Evolutionary conservation across 2,888 invertebrate species (phyloP).

Genomic region (Conchocele bisecta): DNA sequence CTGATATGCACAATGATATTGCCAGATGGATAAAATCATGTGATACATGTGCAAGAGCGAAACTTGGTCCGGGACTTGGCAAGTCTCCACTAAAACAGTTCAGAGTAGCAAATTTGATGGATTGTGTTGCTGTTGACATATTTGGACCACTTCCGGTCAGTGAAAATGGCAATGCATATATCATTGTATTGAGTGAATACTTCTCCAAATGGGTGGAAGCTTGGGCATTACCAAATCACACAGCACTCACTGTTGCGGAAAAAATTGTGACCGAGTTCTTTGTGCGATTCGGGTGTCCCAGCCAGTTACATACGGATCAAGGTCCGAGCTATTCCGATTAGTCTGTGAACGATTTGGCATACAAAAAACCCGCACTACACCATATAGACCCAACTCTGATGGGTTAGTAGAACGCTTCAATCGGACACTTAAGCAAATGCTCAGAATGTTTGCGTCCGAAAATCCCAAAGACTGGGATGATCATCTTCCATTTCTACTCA

Average conservation of each 20-base stretch:
- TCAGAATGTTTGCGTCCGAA: slow-evolving; percentile 32
- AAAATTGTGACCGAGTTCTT: slow-evolving; percentile 51
- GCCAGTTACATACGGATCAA: slow-evolving; percentile 54
- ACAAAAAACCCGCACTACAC: slow-evolving; percentile 54
- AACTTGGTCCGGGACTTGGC: too few relatives aligned
- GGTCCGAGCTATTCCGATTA: slow-evolving; percentile 49
- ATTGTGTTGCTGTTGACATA: too few relatives aligned
- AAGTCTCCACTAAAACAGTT: too few relatives aligned
- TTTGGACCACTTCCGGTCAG: too few relatives aligned
- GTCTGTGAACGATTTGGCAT: slow-evolving; percentile 49
- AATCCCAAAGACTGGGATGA: slow-evolving; percentile 55
- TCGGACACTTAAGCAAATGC: slow-evolving; percentile 42
- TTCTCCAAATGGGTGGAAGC: slow-evolving; percentile 56
- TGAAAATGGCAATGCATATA: too few relatives aligned
- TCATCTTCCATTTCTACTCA: slow-evolving; percentile 44
- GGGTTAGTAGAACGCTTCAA: slow-evolving; percentile 58
- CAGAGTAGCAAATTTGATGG: too few relatives aligned
- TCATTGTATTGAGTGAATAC: slow-evolving; percentile 56
- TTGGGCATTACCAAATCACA: slow-evolving; percentile 40
- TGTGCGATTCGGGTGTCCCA: slow-evolving; percentile 42
- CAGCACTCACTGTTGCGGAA: slow-evolving; percentile 53
- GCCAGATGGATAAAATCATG: too few relatives aligned
- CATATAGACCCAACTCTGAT: slow-evolving; percentile 52
- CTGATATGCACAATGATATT: too few relatives aligned
- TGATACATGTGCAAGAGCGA: too few relatives aligned